Percentiles rank a stretch among this genome's conserved stretches.
These are phyloP conservation scores for Choreutis nemorana DNA, from an alignment of 2,888 invertebrate genomes.

Conservation along the genomic window DNA sequence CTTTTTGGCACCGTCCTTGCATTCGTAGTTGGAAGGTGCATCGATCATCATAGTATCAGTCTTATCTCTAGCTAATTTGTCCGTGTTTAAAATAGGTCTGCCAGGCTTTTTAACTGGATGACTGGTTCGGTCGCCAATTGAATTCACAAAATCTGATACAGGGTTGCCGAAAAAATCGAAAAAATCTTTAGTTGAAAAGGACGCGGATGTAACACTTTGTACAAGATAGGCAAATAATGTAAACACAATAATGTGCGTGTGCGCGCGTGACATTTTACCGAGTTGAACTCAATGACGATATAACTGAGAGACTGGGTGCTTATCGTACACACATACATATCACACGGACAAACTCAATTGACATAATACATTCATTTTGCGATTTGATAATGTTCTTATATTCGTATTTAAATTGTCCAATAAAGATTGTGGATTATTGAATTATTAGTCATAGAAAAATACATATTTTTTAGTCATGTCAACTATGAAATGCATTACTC, in stretches of 20 bases:
- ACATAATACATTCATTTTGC: not conserved
- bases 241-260: slow-evolving; percentile 35
- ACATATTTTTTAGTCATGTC: too few relatives aligned
- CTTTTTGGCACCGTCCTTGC: slow-evolving; percentile 22
- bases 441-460: too few relatives aligned
- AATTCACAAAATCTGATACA: slow-evolving; percentile 31
- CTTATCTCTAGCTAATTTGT: slow-evolving; percentile 8
- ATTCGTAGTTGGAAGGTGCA: slow-evolving; percentile 33
- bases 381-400: not conserved
- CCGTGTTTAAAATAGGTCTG: too few relatives aligned
- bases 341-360: not conserved
- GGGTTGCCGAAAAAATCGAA: slow-evolving; percentile 44
- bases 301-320: slow-evolving; percentile 1
- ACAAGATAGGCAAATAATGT: slow-evolving; percentile 31
- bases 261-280: slow-evolving; percentile 44
- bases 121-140: too few relatives aligned
- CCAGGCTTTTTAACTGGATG: too few relatives aligned
- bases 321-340: slow-evolving; percentile 3
- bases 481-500: slow-evolving; percentile 8
- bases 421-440: not conserved
- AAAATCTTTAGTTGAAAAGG: slow-evolving; percentile 27
- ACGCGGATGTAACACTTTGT: slow-evolving; percentile 21
- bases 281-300: slow-evolving; percentile 17
- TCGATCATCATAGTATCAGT: slow-evolving; percentile 31
- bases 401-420: not conserved